Evolutionary conservation across 2,113 vertebrate species (phyloP), one percentile per base, ranked within the genome.

Genomic region (Archocentrus centrarchus): DNA sequence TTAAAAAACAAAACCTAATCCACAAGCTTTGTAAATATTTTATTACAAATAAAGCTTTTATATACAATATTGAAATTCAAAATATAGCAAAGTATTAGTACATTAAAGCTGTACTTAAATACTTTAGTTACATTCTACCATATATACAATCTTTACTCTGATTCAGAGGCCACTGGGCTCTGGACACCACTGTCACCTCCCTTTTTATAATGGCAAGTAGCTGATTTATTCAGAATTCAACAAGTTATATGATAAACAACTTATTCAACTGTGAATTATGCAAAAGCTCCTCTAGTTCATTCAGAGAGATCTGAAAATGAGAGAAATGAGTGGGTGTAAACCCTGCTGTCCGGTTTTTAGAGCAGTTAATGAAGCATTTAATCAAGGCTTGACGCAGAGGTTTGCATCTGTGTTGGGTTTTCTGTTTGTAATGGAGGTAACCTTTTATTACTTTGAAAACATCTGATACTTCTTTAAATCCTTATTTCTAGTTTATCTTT

Each of bases 381-480:
- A 44, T 66, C n/a, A 37, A 15, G n/a, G 22, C 1, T 0, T 44
- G n/a, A 66, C 24, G 44, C 15, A 27, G 27, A 27, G 27, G 27
- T 27, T 27, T 27, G 27, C 27, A 27, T 27, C 37, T 66, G 37
- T 44, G 39, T 44, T 64, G 11, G 22, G 0, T 44, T 41, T 44
- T 14, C 8, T n/a, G 11, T 24, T 15, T 66, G 39, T 66, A 0
- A 66, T n/a, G 24, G 0, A 24, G 22, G 41, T 22, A 3, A 24
- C 22, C n/a, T 64, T 3, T 24, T 7, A 44, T 66, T 44, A 44
- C 37, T 66, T 66, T 41, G 11, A 11, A 41, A 41, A 13, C 9
- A 3, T 20, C 10, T 41, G 2, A n/a, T 44, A 66, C 82, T 59
- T 39, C 59, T 84, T 59, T 79, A 41, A 4, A 70, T 84, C 41